Conservation (phyloP, 2,888 invertebrate genomes). For the Capitulum mitella region DNA sequence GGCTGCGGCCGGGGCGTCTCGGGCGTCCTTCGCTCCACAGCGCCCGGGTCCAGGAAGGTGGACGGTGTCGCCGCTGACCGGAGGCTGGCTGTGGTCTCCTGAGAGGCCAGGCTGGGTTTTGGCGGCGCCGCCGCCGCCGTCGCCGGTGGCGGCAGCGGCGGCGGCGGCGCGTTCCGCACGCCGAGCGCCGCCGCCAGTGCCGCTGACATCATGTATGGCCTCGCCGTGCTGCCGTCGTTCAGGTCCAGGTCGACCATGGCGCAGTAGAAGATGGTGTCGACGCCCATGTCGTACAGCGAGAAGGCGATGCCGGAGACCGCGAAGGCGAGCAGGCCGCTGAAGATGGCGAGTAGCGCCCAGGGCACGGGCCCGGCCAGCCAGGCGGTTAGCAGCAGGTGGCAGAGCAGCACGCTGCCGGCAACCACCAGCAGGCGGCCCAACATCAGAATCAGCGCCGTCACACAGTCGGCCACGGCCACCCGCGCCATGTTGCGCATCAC, state of each 20-base stretch:
- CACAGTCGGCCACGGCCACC: background rate
- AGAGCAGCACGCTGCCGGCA: background rate
- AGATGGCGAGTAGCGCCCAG: background rate
- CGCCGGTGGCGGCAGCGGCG: background rate
- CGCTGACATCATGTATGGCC: background rate
- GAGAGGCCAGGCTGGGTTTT: background rate
- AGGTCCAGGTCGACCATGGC: slow-evolving; percentile 1
- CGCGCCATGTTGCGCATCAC: slow-evolving; percentile 1
- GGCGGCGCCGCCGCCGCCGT: background rate
- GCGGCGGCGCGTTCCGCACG: background rate
- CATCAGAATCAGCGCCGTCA: background rate
- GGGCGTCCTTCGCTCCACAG: background rate
- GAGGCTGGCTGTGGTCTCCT: background rate
- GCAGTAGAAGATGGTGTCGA: slow-evolving; percentile 11
- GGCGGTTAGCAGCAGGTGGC: background rate
- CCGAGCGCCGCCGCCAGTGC: background rate
- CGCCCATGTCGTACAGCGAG: background rate
- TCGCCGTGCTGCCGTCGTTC: slow-evolving; percentile 4
- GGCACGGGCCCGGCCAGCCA: background rate
- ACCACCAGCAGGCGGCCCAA: background rate
- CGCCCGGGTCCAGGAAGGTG: background rate
- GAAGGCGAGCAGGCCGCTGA: background rate
- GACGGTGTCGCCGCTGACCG: background rate
- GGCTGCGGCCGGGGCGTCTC: no score
- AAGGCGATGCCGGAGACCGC: background rate